phyloP scores from a whole-genome alignment of 2,888 invertebrate genomes.

The Aleiodes testaceus region DNA sequence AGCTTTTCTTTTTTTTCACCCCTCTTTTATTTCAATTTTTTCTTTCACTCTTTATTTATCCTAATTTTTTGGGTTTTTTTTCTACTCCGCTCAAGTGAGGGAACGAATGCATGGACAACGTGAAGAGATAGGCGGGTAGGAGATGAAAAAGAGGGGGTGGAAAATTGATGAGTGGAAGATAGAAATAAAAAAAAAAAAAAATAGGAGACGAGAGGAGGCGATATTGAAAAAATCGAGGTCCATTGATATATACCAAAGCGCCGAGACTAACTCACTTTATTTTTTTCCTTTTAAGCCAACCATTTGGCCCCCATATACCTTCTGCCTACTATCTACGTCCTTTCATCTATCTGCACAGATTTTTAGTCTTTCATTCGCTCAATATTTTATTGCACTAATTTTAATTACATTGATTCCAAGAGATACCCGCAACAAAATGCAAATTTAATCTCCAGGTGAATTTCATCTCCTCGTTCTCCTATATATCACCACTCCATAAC shows the following conservation, averaged over 20 bases:
- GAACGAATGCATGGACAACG: constrained; percentile 44
- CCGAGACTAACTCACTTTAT: constrained; percentile 45
- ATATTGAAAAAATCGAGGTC: constrained; percentile 70
- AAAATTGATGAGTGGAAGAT: constrained; percentile 34
- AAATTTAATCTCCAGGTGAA: too few species aligned
- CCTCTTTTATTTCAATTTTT: constrained; percentile 49
- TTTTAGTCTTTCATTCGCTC: constrained; percentile 26
- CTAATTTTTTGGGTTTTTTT: constrained; percentile 31
- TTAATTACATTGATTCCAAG: too few species aligned
- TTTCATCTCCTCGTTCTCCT: constrained; percentile 1
- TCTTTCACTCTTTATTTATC: constrained; percentile 66
- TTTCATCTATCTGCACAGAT: constrained; percentile 17
- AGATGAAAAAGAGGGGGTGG: constrained; percentile 36
- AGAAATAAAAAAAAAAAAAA: constrained; percentile 57
- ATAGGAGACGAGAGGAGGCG: constrained; percentile 51
- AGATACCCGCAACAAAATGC: too few species aligned
- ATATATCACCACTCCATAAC: background rate
- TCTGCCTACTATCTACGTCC: constrained; percentile 43
- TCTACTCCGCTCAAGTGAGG: constrained; percentile 25
- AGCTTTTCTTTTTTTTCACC: background rate
- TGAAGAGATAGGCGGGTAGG: constrained; percentile 31
- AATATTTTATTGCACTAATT: background rate
- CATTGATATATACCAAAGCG: constrained; percentile 40
- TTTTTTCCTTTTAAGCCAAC: constrained; percentile 21
- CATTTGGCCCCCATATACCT: background rate